These are phyloP conservation scores for Pseudomugil gertrudae DNA, from an alignment of 2,797 vertebrate species.

Conservation along the genomic window DNA sequence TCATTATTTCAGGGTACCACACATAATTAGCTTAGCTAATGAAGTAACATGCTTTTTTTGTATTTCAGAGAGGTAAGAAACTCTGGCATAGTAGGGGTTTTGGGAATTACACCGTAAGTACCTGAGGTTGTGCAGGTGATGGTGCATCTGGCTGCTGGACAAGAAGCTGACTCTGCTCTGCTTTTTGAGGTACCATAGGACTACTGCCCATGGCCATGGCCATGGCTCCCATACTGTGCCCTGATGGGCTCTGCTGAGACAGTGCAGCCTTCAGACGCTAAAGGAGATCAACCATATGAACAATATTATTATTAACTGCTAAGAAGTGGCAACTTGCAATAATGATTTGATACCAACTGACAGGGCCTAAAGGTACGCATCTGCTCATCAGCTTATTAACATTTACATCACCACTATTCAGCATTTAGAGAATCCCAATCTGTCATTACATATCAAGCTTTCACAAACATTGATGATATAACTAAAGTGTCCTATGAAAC, in stretches of 20 bases:
- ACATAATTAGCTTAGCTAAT: conserved; percentile 32
- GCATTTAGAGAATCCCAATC: background rate
- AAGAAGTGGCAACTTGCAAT: background rate
- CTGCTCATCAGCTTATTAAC: background rate
- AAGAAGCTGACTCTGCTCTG: conserved; percentile 92
- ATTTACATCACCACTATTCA: background rate
- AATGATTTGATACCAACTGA: conserved; percentile 10
- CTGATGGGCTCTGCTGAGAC: conserved; percentile 87
- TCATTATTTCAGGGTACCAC: conserved; percentile 51
- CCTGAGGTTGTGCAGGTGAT: conserved; percentile 90
- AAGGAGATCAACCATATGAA: conserved; percentile 24
- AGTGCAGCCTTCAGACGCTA: conserved; percentile 95
- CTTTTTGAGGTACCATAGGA: conserved; percentile 90
- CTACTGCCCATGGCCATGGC: conserved; percentile 86
- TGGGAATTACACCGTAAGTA: conserved; percentile 28
- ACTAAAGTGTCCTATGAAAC: no score
- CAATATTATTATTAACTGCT: no score
- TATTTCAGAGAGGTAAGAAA: conserved; percentile 5
- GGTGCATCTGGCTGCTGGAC: conserved; percentile 92
- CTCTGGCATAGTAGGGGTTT: background rate
- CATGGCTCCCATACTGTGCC: conserved; percentile 86
- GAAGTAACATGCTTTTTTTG: conserved; percentile 25
- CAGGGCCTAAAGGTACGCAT: background rate
- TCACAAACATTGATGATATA: background rate
- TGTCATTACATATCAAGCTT: background rate